Evolutionary conservation across 37 sponge, comb jelly and placozoan species (phyloP).

Genomic region (Tethya wilhelma): DNA sequence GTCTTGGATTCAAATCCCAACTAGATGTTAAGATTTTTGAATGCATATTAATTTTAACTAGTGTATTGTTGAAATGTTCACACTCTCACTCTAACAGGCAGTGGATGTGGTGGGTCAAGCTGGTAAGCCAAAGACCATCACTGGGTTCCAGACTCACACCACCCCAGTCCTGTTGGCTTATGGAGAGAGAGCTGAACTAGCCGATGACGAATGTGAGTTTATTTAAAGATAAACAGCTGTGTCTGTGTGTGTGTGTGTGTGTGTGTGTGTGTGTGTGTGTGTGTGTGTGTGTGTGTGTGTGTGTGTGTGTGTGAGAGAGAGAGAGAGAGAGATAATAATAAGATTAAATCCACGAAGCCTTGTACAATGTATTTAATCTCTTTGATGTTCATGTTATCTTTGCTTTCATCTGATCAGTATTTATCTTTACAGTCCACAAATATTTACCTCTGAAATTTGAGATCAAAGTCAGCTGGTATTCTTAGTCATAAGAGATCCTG

Average conservation of each 20-base stretch:
- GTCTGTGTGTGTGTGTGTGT: neutral
- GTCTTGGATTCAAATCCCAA: no score
- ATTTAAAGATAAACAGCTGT: neutral
- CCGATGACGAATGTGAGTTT: conserved; percentile 88
- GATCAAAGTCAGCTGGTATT: no score
- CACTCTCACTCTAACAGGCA: conserved; percentile 43
- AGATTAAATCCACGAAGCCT: no score
- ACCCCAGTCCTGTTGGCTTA: conserved; percentile 93
- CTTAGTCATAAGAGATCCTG: no score
- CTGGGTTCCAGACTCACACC: conserved; percentile 96
- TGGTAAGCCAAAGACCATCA: conserved; percentile 93
- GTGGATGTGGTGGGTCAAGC: conserved; percentile 96
- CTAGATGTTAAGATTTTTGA: no score
- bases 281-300: neutral
- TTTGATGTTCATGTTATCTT: no score
- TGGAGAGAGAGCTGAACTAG: conserved; percentile 96
- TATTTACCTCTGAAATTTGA: no score
- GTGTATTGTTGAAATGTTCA: no score
- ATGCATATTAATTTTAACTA: no score
- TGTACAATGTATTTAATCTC: no score
- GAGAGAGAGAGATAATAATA: no score
- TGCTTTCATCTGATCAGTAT: neutral
- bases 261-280: neutral
- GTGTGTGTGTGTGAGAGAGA: neutral
- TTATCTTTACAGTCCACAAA: no score